These are phyloP conservation scores for Enoplosus armatus DNA, from an alignment of 2,797 vertebrate species.

Conservation along the genomic window DNA sequence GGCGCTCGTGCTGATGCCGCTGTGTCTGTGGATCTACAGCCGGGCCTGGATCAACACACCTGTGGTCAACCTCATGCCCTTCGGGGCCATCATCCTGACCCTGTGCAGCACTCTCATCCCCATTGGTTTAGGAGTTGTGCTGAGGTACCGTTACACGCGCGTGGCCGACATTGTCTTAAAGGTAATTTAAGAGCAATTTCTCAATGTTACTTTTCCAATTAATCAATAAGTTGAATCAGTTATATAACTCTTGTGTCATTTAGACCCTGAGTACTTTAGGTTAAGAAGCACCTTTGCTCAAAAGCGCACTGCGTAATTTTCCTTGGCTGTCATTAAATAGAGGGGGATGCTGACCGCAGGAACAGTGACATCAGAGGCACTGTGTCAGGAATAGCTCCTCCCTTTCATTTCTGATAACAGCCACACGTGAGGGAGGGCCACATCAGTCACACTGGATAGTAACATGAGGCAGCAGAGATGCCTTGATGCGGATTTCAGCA, in stretches of 20 bases:
- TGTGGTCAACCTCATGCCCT: slow-evolving; percentile 91
- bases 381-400: slow-evolving; percentile 69
- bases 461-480: slow-evolving; percentile 5
- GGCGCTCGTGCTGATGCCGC: slow-evolving; percentile 94
- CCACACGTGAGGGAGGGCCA: slow-evolving; percentile 33
- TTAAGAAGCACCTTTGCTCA: slow-evolving; percentile 21
- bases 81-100: slow-evolving; percentile 94
- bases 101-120: slow-evolving; percentile 96
- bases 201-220: background rate
- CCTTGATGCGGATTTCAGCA: background rate
- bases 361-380: slow-evolving; percentile 71
- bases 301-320: slow-evolving; percentile 75
- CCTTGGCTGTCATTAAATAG: slow-evolving; percentile 24
- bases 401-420: slow-evolving; percentile 63
- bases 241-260: background rate
- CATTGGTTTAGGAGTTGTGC: slow-evolving; percentile 91
- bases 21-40: slow-evolving; percentile 98
- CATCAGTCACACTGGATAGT: background rate
- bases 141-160: slow-evolving; percentile 89
- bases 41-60: slow-evolving; percentile 97
- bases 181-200: slow-evolving; percentile 81
- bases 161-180: slow-evolving; percentile 93
- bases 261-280: background rate
- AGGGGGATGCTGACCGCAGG: slow-evolving; percentile 27
- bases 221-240: background rate